Conservation (phyloP, 2,888 invertebrate species). For the Drosophila pseudotakahashii region DNA sequence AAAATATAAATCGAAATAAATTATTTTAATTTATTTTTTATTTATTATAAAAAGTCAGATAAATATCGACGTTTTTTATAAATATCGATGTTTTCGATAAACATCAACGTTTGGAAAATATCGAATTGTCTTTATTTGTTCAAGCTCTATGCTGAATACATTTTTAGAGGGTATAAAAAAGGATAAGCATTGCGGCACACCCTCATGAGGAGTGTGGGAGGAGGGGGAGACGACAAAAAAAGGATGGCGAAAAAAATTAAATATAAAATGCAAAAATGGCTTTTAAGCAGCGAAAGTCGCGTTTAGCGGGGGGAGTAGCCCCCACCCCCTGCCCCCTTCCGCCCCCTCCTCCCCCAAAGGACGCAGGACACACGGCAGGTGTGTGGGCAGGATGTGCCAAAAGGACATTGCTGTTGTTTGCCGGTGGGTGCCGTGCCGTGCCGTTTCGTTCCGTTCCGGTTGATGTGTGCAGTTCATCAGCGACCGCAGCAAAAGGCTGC, state of each 20-base stretch:
- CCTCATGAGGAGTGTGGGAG: constrained; percentile 1
- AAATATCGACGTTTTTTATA: no score
- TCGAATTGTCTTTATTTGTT: no score
- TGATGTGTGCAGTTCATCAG: constrained; percentile 74
- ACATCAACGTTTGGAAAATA: no score
- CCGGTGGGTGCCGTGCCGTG: constrained; percentile 4
- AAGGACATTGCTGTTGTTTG: constrained; percentile 68
- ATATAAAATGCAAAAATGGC: constrained; percentile 79
- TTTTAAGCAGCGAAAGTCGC: constrained; percentile 75
- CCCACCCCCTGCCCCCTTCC: no score
- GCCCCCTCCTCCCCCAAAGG: constrained; percentile 20
- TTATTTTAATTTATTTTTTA: no score
- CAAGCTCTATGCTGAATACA: background rate
- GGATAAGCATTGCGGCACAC: constrained; percentile 30
- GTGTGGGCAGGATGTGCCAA: constrained; percentile 58
- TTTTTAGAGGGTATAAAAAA: constrained; percentile 7
- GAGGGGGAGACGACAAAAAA: background rate
- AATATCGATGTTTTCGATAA: no score
- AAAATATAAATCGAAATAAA: no score
- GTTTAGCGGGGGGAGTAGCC: constrained; percentile 45
- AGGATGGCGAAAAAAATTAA: constrained; percentile 61
- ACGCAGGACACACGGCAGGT: constrained; percentile 27
- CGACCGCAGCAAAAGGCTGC: constrained; percentile 62
- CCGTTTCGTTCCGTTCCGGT: background rate
- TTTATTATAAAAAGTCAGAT: no score